phyloP scores from a whole-genome alignment of 2,888 invertebrate genomes.

The Ophion slaviceki region DNA sequence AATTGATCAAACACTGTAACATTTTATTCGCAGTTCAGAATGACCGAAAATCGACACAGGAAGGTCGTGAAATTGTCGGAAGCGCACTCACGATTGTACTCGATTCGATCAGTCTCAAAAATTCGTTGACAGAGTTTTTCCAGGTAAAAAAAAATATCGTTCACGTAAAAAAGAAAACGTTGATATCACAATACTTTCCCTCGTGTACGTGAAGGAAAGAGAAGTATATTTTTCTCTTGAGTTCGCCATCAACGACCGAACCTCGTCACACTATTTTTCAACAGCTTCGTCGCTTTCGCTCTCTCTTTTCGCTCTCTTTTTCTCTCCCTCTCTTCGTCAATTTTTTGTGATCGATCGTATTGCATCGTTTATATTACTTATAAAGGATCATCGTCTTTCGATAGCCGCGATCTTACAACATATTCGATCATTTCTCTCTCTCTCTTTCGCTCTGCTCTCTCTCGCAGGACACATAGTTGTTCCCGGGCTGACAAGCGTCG shows the following conservation, averaged over 20 bases:
- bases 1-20: neutral
- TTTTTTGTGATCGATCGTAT: conserved; percentile 30
- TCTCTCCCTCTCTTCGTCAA: neutral
- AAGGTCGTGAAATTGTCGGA: neutral
- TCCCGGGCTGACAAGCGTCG: conserved; percentile 38
- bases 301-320: neutral
- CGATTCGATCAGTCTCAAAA: neutral
- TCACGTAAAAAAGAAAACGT: neutral
- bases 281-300: conserved; percentile 6
- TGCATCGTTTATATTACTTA: conserved; percentile 35
- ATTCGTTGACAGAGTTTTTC: neutral
- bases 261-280: neutral
- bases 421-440: conserved; percentile 60
- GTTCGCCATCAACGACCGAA: conserved; percentile 29
- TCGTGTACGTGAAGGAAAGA: neutral
- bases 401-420: conserved; percentile 65
- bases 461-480: conserved; percentile 41
- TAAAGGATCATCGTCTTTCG: conserved; percentile 54
- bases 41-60: neutral
- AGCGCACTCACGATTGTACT: neutral
- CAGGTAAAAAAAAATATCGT: neutral
- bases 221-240: neutral
- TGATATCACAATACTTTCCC: neutral
- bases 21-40: neutral
- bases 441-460: neutral